Base-by-base conservation (phyloP, 2,113 vertebrate genomes). In the Panthera tigris region DNA sequence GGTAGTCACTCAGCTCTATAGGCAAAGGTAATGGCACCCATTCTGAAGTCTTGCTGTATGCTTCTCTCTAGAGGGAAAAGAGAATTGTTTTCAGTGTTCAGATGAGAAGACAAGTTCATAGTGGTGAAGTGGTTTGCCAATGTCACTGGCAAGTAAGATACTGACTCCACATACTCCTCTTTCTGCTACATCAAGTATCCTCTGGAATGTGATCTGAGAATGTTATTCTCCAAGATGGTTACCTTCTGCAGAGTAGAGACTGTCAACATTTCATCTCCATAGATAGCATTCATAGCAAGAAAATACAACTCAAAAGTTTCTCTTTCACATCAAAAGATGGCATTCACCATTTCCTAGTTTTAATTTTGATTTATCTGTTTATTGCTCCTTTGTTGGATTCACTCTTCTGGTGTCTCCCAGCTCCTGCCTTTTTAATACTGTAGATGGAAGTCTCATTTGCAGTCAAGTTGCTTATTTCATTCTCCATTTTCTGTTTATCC, bases 171-270 rank as follows among this genome's bases (percentile, higher is more conserved):
- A 33, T 92, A 23, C 23, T n/a, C 19, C 7, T 45, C 5, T 8
- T 55, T 73, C 29, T 0, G 10, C n/a, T 39, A 18, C 29, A 52
- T 50, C 4, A 2, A 3, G 12, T 4, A 33, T 13, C 12, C 11
- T 63, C 41, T 65, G 66, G 31, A 48, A 63, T 27, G 41, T 29
- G 21, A 29, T 31, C n/a, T 61, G 52, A 88, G 69, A 14, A 8
- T 39, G 6, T 29, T 52, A 0, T 29, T 57, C 10, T 92, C 63
- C 57, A 57, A 66, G 39, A 12, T 41, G 4, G 1, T 73, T 27
- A 31, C n/a, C 73, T 92, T 81, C 7, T 27, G 33, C 0, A 41
- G 69, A 48, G 25, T 19, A 48, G 18, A 73, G 50, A 21, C 36
- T 1, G 19, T 29, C 71, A 65, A 8, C 33, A 61, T 29, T 25